A percentile compares a stretch with the other conserved stretches of the same genome.
These are phyloP conservation scores for Dysmachus trigonus DNA, from an alignment of 2,888 invertebrate genomes.

Conservation along the genomic window DNA sequence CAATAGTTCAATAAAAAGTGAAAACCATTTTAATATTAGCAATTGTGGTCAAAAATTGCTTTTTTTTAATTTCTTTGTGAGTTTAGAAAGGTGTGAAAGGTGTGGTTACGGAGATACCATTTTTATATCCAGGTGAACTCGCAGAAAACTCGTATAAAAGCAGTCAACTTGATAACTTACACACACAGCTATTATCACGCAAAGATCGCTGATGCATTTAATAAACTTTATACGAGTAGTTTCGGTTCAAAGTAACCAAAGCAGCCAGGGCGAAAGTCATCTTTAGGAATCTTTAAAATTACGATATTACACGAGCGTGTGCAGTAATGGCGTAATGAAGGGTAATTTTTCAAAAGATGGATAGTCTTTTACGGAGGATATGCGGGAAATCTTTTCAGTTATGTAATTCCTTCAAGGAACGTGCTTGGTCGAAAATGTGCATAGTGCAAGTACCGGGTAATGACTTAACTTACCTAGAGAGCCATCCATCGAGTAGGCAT, in stretches of 20 bases:
- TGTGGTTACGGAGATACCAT: too few species aligned
- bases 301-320: neutral
- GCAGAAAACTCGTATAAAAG: neutral
- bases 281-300: neutral
- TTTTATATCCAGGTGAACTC: too few species aligned
- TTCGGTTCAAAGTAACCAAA: neutral
- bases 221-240: neutral
- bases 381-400: slow-evolving; percentile 1
- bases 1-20: too few species aligned
- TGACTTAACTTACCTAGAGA: slow-evolving; percentile 67
- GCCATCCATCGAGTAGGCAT: slow-evolving; percentile 69
- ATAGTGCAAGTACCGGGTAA: neutral
- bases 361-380: neutral
- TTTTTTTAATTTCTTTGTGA: too few species aligned
- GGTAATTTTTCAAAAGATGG: neutral
- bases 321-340: neutral
- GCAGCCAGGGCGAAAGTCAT: neutral
- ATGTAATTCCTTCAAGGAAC: neutral
- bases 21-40: too few species aligned
- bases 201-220: neutral
- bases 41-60: too few species aligned
- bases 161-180: neutral
- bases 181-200: neutral
- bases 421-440: neutral
- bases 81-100: too few species aligned